phyloP scores from a whole-genome alignment of 53 echinoderm and acorn worm genomes.

The Echinarachnius parma region DNA sequence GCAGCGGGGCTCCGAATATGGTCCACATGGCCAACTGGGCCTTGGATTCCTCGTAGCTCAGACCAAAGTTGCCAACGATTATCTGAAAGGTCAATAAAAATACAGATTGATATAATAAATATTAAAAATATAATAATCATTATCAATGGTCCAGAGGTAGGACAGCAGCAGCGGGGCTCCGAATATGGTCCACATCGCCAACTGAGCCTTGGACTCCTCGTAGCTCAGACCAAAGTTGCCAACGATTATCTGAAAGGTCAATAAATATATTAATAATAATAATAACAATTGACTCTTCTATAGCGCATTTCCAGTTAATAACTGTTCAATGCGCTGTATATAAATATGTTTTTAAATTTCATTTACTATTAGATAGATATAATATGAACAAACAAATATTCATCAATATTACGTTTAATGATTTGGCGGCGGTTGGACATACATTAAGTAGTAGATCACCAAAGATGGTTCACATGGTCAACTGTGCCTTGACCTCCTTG shows the following conservation, averaged over 20 bases:
- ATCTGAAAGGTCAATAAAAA: slow-evolving; percentile 61
- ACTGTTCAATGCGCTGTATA: too few species aligned
- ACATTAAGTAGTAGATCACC: slow-evolving; percentile 79
- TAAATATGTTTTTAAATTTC: too few species aligned
- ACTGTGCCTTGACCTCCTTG: slow-evolving; percentile 74
- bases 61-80: slow-evolving; percentile 79
- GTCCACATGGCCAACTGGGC: slow-evolving; percentile 98
- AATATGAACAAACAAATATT: too few species aligned
- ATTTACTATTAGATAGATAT: too few species aligned
- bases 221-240: slow-evolving; percentile 68
- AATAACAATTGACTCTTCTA: too few species aligned
- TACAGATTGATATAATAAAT: too few species aligned
- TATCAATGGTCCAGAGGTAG: too few species aligned
- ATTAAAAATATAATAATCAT: too few species aligned
- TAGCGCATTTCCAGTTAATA: too few species aligned
- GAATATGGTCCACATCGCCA: slow-evolving; percentile 90
- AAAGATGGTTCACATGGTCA: slow-evolving; percentile 88
- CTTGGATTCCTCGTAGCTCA: slow-evolving; percentile 79
- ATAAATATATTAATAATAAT: too few species aligned
- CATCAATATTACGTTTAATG: too few species aligned
- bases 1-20: slow-evolving; percentile 83
- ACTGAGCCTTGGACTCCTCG: slow-evolving; percentile 76
- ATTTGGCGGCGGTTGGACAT: too few species aligned
- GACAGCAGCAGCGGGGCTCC: slow-evolving; percentile 89
- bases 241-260: slow-evolving; percentile 70